phyloP scores from a whole-genome alignment of 2,797 vertebrate species.

The Propithecus perrieri region DNA sequence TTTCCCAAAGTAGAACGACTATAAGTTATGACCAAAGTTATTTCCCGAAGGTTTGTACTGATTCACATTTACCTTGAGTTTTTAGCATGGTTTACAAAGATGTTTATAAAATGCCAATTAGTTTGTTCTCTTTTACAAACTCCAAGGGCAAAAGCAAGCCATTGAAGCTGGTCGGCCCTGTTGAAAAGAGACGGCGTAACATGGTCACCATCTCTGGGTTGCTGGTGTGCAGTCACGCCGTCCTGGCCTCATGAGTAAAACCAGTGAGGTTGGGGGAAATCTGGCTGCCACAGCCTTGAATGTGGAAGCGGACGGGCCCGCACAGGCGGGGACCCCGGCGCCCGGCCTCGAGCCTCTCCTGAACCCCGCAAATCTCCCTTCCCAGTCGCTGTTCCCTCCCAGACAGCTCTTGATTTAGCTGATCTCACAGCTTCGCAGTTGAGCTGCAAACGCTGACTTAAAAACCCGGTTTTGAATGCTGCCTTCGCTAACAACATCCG shows the following conservation, averaged over 20 bases:
- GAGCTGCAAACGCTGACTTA: too few species aligned
- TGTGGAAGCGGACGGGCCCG: not conserved
- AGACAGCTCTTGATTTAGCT: too few species aligned
- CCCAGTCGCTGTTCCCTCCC: too few species aligned
- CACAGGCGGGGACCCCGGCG: too few species aligned
- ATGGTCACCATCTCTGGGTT: not conserved
- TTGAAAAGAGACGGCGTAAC: not conserved
- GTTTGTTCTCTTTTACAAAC: not conserved
- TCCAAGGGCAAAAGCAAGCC: not conserved
- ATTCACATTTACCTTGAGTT: not conserved
- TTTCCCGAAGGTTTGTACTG: not conserved
- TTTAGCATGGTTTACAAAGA: not conserved
- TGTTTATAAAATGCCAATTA: not conserved
- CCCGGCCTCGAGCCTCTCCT: too few species aligned
- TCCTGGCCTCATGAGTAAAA: slow-evolving; percentile 25
- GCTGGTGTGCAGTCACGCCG: not conserved
- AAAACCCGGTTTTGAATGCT: too few species aligned
- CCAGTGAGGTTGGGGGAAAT: not conserved
- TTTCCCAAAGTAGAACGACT: not conserved
- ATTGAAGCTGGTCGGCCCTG: not conserved
- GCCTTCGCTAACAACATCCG: too few species aligned
- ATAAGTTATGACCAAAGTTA: not conserved
- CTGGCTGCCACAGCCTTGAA: slow-evolving; percentile 11
- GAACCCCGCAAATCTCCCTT: too few species aligned
- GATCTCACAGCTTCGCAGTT: too few species aligned